Evolutionary conservation across 1,140 invertebrate species (phyloP), one percentile per base, ranked within the genome.

Genomic region (Hylyphantes graminicola): DNA sequence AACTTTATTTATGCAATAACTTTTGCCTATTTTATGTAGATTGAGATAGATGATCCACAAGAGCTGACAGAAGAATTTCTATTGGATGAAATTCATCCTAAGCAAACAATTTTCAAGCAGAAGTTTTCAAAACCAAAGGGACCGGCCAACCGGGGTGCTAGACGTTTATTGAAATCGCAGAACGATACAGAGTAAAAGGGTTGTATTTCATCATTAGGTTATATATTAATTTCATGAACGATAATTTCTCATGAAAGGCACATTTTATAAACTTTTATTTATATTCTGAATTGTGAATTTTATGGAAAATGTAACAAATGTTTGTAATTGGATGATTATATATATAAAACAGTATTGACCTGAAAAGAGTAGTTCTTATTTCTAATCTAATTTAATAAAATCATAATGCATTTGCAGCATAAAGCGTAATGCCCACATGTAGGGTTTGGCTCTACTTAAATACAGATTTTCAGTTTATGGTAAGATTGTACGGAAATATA

Each of bases 81-180:
- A 9, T 93, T 95, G 89, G 96, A 98, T 87, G 96, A 98, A 91
- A 92, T 99, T 84, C 96, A 99, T 91, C 97, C 97, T 10, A 97
- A 96, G 89, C 94, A 95, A 88, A 96, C 94, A 90, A 92, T 97
- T 65, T 94, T 96, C 89, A 92, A 94, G 87, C 95, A 95, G 53
- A 96, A 96, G 87, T 98, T 98, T 92, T 95, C 95, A 50, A 98
- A 97, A 90, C 97, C 97, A 12, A 97, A 97, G 91, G 96, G 96
- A 57, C 97, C 97, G 86, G 95, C 95, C 6, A 94, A 95, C 87
- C 92, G 97, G 88, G 97, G 97, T 65, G 96, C 96, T 10, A 96
- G 96, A 90, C 92, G 96, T 85, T 92, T 98, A 85, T 97, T 95
- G 74, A 96, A 94, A 90, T 88, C 93, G 50, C 92, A 85, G 61